These are phyloP conservation scores for Aplodontia rufa DNA, from an alignment of 2,113 vertebrate genomes.

Conservation along the genomic window DNA sequence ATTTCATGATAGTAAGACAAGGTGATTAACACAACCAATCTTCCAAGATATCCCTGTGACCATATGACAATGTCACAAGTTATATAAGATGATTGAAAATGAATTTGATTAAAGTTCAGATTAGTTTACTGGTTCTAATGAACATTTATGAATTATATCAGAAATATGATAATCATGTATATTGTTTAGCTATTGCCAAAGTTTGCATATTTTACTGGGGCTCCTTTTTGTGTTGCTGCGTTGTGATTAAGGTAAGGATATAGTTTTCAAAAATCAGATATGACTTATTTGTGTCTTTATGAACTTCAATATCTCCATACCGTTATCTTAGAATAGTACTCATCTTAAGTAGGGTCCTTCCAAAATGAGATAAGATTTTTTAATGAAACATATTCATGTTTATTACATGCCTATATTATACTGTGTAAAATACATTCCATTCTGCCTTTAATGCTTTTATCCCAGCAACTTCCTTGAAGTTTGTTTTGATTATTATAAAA, in stretches of 20 bases:
- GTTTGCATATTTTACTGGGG: neutral
- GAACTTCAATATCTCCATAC: neutral
- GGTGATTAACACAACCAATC: neutral
- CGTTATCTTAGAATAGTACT: neutral
- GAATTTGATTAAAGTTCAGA: constrained; percentile 13
- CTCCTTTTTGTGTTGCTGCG: neutral
- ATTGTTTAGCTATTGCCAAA: constrained; percentile 22
- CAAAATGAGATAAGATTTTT: neutral
- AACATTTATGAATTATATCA: neutral
- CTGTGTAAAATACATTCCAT: neutral
- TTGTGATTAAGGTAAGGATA: constrained; percentile 8
- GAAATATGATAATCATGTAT: neutral
- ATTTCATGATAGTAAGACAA: neutral
- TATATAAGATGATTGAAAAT: neutral
- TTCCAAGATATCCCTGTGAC: neutral
- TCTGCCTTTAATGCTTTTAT: constrained; percentile 27
- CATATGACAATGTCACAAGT: neutral
- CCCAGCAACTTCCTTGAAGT: neutral
- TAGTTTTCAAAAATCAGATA: constrained; percentile 5
- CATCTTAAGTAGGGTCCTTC: neutral
- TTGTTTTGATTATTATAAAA: neutral
- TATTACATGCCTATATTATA: constrained; percentile 41
- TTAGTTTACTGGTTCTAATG: neutral
- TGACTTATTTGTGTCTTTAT: neutral
- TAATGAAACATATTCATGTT: constrained; percentile 60